Conservation (phyloP, 2,113 vertebrate genomes). For the Hydrochoerus hydrochaeris region DNA sequence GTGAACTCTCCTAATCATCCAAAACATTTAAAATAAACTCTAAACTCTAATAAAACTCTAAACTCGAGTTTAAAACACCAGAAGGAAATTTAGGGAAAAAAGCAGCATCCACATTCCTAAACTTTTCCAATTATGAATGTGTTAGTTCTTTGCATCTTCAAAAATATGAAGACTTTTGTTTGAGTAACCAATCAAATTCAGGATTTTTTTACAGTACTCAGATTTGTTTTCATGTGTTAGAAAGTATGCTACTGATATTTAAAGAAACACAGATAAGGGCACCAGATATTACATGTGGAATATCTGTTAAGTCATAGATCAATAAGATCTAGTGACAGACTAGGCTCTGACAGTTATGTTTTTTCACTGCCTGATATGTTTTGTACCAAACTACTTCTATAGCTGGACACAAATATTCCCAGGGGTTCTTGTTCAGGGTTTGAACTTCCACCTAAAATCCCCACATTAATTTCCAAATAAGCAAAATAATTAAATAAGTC, state of each 20-base stretch:
- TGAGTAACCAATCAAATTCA: background rate
- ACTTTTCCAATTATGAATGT: constrained; percentile 21
- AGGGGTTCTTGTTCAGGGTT: background rate
- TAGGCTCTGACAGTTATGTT: constrained; percentile 4
- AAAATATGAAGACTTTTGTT: constrained; percentile 18
- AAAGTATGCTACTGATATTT: constrained; percentile 47
- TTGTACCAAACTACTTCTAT: background rate
- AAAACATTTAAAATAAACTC: constrained; percentile 42
- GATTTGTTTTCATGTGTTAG: constrained; percentile 22
- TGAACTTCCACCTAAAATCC: background rate
- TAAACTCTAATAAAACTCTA: no score
- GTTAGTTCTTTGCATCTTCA: constrained; percentile 10
- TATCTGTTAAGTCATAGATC: constrained; percentile 47
- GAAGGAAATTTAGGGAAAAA: constrained; percentile 24
- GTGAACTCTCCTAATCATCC: background rate
- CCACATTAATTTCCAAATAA: constrained; percentile 44
- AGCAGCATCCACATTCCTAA: background rate
- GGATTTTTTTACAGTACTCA: constrained; percentile 20
- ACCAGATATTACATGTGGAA: constrained; percentile 38
- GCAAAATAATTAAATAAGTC: constrained; percentile 41
- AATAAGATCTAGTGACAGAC: constrained; percentile 19
- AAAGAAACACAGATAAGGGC: constrained; percentile 58
- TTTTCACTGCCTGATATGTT: background rate
- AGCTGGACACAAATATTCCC: background rate
- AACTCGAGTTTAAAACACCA: background rate